phyloP scores from a whole-genome alignment of 1,140 invertebrate species.

The Eumeta japonica region DNA sequence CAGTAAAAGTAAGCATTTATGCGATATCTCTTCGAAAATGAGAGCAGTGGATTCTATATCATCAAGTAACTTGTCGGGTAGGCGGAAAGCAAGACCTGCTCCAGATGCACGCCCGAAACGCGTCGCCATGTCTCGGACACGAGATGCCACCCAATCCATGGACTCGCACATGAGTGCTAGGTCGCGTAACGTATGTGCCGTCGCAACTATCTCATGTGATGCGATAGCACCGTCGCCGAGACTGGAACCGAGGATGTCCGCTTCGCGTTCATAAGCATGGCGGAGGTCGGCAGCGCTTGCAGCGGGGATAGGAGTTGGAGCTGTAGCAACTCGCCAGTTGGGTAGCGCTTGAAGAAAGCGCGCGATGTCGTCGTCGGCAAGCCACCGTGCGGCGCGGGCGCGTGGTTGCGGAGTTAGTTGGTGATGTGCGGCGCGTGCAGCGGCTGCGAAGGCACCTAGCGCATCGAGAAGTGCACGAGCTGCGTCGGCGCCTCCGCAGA shows the following conservation, averaged over 20 bases:
- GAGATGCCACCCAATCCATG: slow-evolving; percentile 39
- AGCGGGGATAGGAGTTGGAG: too few relatives aligned
- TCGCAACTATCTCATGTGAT: slow-evolving; percentile 79
- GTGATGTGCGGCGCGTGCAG: slow-evolving; percentile 71
- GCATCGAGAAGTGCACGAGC: slow-evolving; percentile 10
- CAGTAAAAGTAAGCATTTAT: slow-evolving; percentile 86
- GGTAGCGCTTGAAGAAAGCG: slow-evolving; percentile 74
- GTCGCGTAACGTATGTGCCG: slow-evolving; percentile 73
- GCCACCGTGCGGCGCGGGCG: slow-evolving; percentile 84
- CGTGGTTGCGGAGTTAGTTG: slow-evolving; percentile 75
- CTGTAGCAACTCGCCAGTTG: slow-evolving; percentile 31
- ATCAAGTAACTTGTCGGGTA: slow-evolving; percentile 41
- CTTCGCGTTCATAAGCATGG: slow-evolving; percentile 68
- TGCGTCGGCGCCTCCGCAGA: slow-evolving; percentile 22
- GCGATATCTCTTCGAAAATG: slow-evolving; percentile 84
- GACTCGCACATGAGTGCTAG: slow-evolving; percentile 84
- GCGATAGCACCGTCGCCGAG: slow-evolving; percentile 82
- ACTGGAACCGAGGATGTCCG: slow-evolving; percentile 87
- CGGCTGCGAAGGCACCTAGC: slow-evolving; percentile 21
- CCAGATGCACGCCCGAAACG: slow-evolving; percentile 16
- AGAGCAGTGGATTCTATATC: slow-evolving; percentile 66
- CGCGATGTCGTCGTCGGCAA: slow-evolving; percentile 92
- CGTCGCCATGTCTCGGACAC: slow-evolving; percentile 22
- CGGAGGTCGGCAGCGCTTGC: too few relatives aligned
- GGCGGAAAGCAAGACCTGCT: slow-evolving; percentile 20